phyloP scores from a whole-genome alignment of 2,888 invertebrate genomes.

The Ormyrus nitidulus region DNA sequence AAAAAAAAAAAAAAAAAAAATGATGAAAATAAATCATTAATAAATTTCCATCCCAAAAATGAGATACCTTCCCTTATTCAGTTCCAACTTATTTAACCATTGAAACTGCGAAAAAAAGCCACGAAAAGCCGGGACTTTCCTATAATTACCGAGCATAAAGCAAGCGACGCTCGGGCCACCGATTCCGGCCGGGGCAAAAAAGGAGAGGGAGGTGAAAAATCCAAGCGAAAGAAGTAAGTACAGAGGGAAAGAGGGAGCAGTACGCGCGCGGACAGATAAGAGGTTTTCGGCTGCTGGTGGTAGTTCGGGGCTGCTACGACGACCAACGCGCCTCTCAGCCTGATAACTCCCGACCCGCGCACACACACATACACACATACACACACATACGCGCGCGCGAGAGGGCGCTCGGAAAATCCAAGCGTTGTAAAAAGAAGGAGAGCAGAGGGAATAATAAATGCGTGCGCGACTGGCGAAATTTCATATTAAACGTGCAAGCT shows the following conservation, averaged over 20 bases:
- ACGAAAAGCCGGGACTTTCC: constrained; percentile 13
- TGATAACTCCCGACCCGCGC: constrained; percentile 8
- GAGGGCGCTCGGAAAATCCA: constrained; percentile 16
- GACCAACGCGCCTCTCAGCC: constrained; percentile 8
- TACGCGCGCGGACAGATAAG: constrained; percentile 42
- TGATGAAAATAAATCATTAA: too few species aligned
- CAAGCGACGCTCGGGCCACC: not conserved
- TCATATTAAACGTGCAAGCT: constrained; percentile 6
- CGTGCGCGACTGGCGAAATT: constrained; percentile 24
- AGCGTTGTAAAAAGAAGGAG: not conserved
- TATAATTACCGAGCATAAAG: constrained; percentile 36
- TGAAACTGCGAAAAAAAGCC: too few species aligned
- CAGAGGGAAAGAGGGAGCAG: not conserved
- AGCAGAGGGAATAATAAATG: constrained; percentile 45
- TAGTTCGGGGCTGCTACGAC: constrained; percentile 34
- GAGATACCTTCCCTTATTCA: too few species aligned
- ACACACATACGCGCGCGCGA: too few species aligned
- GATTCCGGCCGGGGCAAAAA: constrained; percentile 12
- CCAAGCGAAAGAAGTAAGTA: not conserved
- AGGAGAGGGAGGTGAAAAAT: not conserved
- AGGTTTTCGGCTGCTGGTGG: constrained; percentile 45
- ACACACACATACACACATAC: not conserved
- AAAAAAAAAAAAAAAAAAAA: too few species aligned
- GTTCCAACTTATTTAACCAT: too few species aligned
- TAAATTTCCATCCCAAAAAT: too few species aligned